Evolutionary conservation across 2,797 vertebrate genomes (phyloP), one percentile per base, ranked within the genome.

Genomic region (Acipenser transmontanus): DNA sequence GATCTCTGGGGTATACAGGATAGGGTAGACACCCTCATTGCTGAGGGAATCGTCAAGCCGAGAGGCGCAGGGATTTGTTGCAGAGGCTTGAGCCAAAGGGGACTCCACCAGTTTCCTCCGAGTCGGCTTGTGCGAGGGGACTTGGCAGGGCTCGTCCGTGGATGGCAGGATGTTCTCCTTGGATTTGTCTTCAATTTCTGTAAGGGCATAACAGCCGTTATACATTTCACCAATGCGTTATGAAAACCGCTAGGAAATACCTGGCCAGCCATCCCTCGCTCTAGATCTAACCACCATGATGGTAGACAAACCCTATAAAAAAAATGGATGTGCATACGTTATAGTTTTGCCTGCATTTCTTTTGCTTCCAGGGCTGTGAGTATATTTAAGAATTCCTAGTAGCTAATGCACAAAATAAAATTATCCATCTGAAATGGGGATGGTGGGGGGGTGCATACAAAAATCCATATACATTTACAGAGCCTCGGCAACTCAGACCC

Each of bases 41-140:
- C 65, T 81, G 47, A 93, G 72, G 6, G 91, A 91, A 71, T 93
- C 89, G 69, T 89, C 84, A 61, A 91, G 75, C 1, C 76, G 78
- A 13, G 0, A 2, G 11, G 69, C 69, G 49, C 66, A 68, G 9
- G 73, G 74, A 17, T 78, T 34, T 3, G 13, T 12, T 7, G 64
- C 0, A 10, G 66, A 1, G 7, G 9, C 9, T 68, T 71, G 17
- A 62, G 6, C 1, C 7, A 78, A 63, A 0, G 89, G 86, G 67
- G 89, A 92, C 2, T 77, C 76, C 59, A 91, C 87, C 52, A 98
- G 71, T 81, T 93, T 98, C 73, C 94, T 91, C 52, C 92, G 86
- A 8, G 85, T 83, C 71, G 88, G 84, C 69, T 86, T 34, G 34
- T 34, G 4, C 34, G 1, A 34, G 34, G 4, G 34, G 34, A 34